Conservation (phyloP, 2,888 invertebrate species). For the Eristalis pertinax region DNA sequence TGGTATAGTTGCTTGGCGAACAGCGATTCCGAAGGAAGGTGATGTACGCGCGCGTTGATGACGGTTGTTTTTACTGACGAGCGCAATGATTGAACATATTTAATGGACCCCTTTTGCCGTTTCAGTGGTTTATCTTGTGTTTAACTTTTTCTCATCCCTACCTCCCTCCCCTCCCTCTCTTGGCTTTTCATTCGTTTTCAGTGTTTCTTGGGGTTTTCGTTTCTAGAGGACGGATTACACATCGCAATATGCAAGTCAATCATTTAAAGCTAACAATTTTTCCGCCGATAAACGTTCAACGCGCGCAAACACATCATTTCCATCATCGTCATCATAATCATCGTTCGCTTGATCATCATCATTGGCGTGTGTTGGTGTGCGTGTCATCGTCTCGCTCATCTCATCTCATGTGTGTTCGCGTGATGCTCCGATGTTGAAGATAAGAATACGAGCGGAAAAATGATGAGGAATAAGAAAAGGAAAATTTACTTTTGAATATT, state of each 20-base stretch:
- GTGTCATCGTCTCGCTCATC: neutral
- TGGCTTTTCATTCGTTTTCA: neutral
- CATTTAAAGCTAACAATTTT: constrained; percentile 66
- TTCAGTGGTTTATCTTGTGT: constrained; percentile 59
- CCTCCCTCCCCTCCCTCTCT: too few species aligned
- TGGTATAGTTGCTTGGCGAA: neutral
- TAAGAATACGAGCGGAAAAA: constrained; percentile 13
- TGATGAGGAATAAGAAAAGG: constrained; percentile 27
- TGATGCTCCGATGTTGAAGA: constrained; percentile 4
- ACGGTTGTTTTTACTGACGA: constrained; percentile 64
- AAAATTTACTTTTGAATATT: constrained; percentile 66
- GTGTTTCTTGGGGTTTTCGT: neutral
- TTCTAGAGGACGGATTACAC: neutral
- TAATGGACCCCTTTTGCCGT: constrained; percentile 59
- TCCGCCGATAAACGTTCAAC: constrained; percentile 65
- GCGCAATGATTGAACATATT: constrained; percentile 69
- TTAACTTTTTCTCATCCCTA: constrained; percentile 28
- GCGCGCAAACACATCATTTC: constrained; percentile 57
- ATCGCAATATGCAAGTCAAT: constrained; percentile 64
- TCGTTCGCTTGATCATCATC: constrained; percentile 11
- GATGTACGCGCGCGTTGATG: constrained; percentile 57
- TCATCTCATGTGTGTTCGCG: neutral
- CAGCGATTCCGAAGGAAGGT: constrained; percentile 12
- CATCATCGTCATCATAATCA: constrained; percentile 56
- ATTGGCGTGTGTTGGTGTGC: neutral